Base-by-base conservation (phyloP, 2,113 vertebrate genomes). In the Peromyscus californicus region DNA sequence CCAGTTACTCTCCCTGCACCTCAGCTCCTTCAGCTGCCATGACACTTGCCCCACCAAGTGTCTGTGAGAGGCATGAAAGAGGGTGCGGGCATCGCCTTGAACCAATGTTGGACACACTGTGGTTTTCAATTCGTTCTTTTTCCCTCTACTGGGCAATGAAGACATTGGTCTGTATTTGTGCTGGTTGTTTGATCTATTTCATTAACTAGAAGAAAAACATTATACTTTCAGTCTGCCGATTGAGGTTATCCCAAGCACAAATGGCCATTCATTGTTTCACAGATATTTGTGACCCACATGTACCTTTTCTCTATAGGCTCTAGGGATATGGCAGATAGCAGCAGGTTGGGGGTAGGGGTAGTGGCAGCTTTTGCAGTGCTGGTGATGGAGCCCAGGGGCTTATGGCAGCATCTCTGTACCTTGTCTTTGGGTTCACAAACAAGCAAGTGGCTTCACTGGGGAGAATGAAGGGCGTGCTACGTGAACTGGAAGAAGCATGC, bases 211-310 rank as follows among this genome's bases (percentile, higher is more conserved):
- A 80, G 59, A n/a, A 79, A 79, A 75, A 36, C 90, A 31, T 45
- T 54, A 59, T 26, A 83, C 39, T 26, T 91, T 57, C 65, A 45
- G 16, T 89, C 59, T 88, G 24, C 6, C 15, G 48, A 26, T 85
- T 33, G 82, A 75, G 67, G 16, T 92, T 88, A 94, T 54, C 42
- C 83, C 54, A 70, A 86, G 48, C 39, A 76, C 39, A n/a, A 54
- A 51, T 15, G 39, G 61, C 36, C 26, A 36, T 42, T 45, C 76
- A 19, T 93, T 63, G 70, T 89, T 93, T 89, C 33, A 97, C n/a
- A 83, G 69, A 91, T 89, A 67, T 91, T 93, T 79, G 65, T 94
- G 69, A 65, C 36, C 90, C 86, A 31, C 17, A 48, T 59, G 51
- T 85, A 33, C 51, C 59, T 69, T 36, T 33, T 87, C 0, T 24